Evolutionary conservation across 2,113 vertebrate species (phyloP).

Genomic region (Ammospiza caudacuta): DNA sequence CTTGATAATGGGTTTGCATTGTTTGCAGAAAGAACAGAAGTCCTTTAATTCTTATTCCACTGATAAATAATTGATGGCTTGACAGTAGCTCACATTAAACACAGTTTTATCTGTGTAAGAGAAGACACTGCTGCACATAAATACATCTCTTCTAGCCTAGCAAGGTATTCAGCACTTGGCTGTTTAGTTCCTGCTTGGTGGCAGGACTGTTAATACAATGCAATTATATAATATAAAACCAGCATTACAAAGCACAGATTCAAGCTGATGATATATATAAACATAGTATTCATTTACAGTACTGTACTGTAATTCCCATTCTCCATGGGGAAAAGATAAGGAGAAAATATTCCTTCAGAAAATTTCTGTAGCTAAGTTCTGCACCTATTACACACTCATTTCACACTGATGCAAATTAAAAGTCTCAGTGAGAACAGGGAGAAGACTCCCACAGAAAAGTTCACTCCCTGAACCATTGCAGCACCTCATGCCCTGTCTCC

Average conservation of each 20-base stretch:
- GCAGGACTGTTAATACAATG: not conserved
- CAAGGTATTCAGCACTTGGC: not conserved
- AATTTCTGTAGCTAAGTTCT: not conserved
- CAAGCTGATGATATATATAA: not conserved
- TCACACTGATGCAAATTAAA: not conserved
- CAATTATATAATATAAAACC: not conserved
- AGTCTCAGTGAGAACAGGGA: not conserved
- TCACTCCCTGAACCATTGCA: not conserved
- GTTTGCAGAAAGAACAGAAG: not conserved
- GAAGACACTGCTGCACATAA: not conserved
- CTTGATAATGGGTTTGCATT: rapidly evolving
- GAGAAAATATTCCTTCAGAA: not conserved
- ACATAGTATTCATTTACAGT: not conserved
- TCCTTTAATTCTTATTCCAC: not conserved
- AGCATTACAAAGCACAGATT: not conserved
- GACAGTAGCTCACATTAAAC: not conserved
- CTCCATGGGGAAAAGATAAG: not conserved
- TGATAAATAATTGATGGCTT: not conserved
- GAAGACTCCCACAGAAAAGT: not conserved
- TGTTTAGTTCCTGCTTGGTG: not conserved
- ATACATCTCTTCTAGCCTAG: not conserved
- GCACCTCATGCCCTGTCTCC: not conserved
- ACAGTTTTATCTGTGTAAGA: not conserved
- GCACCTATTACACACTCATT: not conserved
- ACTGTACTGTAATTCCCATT: not conserved